Evolutionary conservation across 2,113 vertebrate genomes (phyloP).

Genomic region (Leucopsar rothschildi): DNA sequence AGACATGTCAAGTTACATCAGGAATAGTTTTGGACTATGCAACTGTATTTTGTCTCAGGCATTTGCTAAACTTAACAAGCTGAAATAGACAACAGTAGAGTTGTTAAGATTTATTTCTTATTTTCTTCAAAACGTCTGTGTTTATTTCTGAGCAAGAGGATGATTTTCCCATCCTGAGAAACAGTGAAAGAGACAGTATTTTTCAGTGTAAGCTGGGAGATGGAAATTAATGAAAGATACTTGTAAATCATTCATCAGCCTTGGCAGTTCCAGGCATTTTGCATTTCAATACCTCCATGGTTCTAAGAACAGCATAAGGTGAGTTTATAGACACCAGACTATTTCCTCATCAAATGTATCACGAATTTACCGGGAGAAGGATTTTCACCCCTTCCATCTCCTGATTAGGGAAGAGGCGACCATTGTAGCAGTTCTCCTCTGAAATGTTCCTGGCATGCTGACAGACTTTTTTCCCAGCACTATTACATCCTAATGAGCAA

Average conservation of each 20-base stretch:
- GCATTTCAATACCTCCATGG: conserved; percentile 32
- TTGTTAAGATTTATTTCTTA: conserved; percentile 27
- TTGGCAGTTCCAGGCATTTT: conserved; percentile 41
- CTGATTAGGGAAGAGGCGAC: background rate
- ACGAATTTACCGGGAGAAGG: background rate
- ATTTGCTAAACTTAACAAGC: conserved; percentile 36
- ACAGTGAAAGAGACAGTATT: background rate
- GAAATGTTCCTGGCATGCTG: conserved; percentile 42
- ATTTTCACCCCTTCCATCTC: conserved; percentile 7
- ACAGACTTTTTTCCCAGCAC: conserved; percentile 2
- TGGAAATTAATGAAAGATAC: conserved; percentile 52
- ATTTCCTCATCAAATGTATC: background rate
- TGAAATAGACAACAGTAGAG: conserved; percentile 19
- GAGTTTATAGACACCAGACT: conserved; percentile 27
- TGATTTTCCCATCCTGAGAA: background rate
- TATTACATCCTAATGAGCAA: conserved; percentile 36
- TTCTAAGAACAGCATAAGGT: conserved; percentile 29
- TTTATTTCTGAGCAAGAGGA: background rate
- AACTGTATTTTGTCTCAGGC: conserved; percentile 44
- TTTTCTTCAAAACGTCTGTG: background rate
- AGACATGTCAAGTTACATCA: conserved; percentile 40
- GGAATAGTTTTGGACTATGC: conserved; percentile 7
- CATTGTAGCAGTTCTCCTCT: background rate
- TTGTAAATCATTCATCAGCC: conserved; percentile 59
- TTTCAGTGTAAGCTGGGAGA: background rate